phyloP scores from a whole-genome alignment of 2,797 vertebrate species.

The Macropus fuliginosus region DNA sequence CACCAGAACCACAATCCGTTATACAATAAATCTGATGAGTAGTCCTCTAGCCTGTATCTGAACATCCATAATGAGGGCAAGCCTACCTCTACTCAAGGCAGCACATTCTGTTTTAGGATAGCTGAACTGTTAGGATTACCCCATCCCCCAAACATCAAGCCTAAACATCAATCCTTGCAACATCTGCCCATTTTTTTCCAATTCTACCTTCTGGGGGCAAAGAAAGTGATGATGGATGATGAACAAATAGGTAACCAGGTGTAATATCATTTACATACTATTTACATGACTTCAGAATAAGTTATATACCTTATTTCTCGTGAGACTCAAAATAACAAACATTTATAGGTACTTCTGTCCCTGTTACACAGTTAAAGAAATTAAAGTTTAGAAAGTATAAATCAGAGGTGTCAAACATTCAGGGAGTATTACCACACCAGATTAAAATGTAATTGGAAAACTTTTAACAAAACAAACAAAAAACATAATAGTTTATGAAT shows the following conservation, averaged over 20 bases:
- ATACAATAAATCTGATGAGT: too few relatives aligned
- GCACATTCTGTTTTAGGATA: too few relatives aligned
- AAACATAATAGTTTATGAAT: background rate
- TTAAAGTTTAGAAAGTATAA: background rate
- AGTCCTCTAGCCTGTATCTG: too few relatives aligned
- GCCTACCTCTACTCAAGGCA: too few relatives aligned
- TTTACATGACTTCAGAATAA: background rate
- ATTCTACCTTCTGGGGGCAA: too few relatives aligned
- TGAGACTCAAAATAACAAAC: background rate
- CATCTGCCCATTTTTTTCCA: too few relatives aligned
- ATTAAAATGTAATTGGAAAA: background rate
- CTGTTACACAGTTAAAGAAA: background rate
- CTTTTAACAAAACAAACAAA: too few relatives aligned
- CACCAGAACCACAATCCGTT: too few relatives aligned
- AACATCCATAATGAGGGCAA: too few relatives aligned
- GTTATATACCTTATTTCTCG: background rate
- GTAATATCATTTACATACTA: background rate
- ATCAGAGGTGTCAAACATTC: background rate
- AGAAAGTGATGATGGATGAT: background rate
- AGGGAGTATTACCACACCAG: background rate
- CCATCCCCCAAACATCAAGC: too few relatives aligned
- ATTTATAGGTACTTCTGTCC: background rate
- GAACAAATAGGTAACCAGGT: background rate
- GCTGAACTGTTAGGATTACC: too few relatives aligned
- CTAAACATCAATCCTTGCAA: too few relatives aligned